phyloP scores from a whole-genome alignment of 2,888 invertebrate species.

The Pheosia tremula region DNA sequence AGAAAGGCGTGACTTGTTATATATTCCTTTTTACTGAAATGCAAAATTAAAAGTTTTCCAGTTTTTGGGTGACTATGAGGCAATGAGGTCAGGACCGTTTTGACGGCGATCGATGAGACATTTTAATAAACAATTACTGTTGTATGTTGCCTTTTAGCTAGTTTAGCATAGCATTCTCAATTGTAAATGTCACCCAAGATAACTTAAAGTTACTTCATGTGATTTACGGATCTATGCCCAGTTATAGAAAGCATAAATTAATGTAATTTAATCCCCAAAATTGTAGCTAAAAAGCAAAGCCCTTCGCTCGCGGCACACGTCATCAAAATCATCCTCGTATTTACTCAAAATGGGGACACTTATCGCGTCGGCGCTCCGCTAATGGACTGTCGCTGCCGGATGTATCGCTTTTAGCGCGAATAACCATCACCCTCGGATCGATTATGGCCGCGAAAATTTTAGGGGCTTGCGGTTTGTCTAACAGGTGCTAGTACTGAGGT shows the following conservation, averaged over 20 bases:
- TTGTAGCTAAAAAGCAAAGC: conserved; percentile 4
- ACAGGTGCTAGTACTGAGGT: conserved; percentile 11
- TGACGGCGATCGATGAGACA: no score
- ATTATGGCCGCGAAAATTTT: conserved; percentile 45
- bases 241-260: neutral
- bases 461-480: conserved; percentile 24
- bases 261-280: neutral
- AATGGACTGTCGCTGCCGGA: conserved; percentile 55
- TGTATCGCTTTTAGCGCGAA: conserved; percentile 62
- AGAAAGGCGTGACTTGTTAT: no score
- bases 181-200: no score
- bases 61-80: no score
- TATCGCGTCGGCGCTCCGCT: conserved; percentile 45
- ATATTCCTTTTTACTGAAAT: no score
- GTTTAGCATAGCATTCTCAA: no score
- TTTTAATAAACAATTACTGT: no score
- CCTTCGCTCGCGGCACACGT: neutral
- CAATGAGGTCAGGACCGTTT: no score
- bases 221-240: no score
- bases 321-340: conserved; percentile 23
- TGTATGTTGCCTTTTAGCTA: no score
- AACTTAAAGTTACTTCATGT: no score
- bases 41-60: no score
- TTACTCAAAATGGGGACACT: conserved; percentile 48
- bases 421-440: conserved; percentile 41